Percentiles rank a stretch among this genome's conserved stretches.
Evolutionary conservation across 2,113 vertebrate species (phyloP).

Genomic region (Oenanthe oenanthe): DNA sequence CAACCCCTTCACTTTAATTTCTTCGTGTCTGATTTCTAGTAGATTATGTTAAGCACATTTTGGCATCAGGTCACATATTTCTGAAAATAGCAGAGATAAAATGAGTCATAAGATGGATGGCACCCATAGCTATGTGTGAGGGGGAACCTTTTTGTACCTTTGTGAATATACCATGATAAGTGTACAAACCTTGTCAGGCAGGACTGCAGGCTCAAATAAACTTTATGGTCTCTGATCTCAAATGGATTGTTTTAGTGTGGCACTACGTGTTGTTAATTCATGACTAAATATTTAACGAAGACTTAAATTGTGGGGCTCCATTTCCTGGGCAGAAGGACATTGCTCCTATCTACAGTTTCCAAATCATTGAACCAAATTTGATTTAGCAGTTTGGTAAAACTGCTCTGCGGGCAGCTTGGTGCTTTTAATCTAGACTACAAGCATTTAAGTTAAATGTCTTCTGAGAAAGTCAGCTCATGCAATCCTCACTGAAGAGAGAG

Average conservation of each 20-base stretch:
- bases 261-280: not conserved
- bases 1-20: not conserved
- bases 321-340: not conserved
- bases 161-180: not conserved
- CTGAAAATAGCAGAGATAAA: not conserved
- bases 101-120: not conserved
- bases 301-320: not conserved
- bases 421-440: not conserved
- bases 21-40: not conserved
- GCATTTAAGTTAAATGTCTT: not conserved
- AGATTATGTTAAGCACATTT: not conserved
- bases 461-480: not conserved
- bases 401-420: not conserved
- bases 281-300: slow-evolving; percentile 26
- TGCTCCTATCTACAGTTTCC: not conserved
- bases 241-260: not conserved
- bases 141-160: not conserved
- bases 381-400: not conserved
- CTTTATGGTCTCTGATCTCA: slow-evolving; percentile 17
- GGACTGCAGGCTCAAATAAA: slow-evolving; percentile 3
- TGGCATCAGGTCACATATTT: not conserved
- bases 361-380: not conserved
- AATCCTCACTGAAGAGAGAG: not conserved
- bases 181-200: slow-evolving; percentile 6
- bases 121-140: not conserved